A percentile compares a stretch with the other conserved stretches of the same genome.
Conservation (phyloP, 2,888 invertebrate species). For the Cheilosia variabilis region DNA sequence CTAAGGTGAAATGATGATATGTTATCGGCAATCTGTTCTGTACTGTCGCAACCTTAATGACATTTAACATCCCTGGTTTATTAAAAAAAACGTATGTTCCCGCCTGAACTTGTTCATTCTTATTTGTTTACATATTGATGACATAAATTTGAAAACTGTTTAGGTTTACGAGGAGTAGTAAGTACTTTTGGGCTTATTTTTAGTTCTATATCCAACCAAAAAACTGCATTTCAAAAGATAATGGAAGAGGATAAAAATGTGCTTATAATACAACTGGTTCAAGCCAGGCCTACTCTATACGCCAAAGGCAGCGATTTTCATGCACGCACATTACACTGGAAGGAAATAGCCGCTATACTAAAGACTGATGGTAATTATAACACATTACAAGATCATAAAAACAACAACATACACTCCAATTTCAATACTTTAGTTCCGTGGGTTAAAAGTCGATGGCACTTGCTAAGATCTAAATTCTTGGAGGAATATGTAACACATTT, state of each 20-base stretch:
- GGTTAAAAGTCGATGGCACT: conserved; percentile 78
- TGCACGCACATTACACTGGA: conserved; percentile 73
- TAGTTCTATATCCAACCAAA: not conserved
- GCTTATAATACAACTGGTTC: conserved; percentile 76
- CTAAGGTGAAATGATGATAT: no score
- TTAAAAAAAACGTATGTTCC: no score
- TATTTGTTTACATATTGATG: no score
- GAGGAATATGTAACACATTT: conserved; percentile 64
- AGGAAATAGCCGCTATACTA: conserved; percentile 73
- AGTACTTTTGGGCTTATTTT: not conserved
- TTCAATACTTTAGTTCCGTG: conserved; percentile 45
- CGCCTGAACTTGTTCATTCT: no score
- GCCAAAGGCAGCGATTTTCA: conserved; percentile 61
- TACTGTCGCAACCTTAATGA: no score
- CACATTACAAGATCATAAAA: not conserved
- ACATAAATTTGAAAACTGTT: no score
- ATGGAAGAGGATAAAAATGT: conserved; percentile 76
- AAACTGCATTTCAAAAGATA: not conserved
- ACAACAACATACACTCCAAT: no score
- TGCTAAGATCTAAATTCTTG: conserved; percentile 72
- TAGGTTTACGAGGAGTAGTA: no score
- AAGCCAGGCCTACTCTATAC: conserved; percentile 73
- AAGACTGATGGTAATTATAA: conserved; percentile 71
- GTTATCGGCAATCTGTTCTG: no score
- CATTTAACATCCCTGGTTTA: no score